These are phyloP conservation scores for Teleogryllus occipitalis DNA, from an alignment of 1,140 invertebrate genomes.

Conservation along the genomic window DNA sequence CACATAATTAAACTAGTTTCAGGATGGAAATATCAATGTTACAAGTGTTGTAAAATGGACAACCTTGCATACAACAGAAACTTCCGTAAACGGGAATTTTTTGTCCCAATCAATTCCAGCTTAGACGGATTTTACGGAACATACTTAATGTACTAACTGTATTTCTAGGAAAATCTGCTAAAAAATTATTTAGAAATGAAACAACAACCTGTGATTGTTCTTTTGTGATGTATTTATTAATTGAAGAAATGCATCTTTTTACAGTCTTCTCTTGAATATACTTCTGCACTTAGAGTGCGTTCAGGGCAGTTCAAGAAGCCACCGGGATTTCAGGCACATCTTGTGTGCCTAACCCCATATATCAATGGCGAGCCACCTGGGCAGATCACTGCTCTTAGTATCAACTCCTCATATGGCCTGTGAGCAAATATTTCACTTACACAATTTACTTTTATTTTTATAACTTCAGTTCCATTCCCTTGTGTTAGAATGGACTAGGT, in stretches of 20 bases:
- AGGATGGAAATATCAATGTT: no score
- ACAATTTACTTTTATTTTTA: background rate
- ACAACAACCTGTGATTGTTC: no score
- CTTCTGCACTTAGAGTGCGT: constrained; percentile 59
- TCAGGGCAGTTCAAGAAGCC: constrained; percentile 68
- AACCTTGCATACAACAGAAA: no score
- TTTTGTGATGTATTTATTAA: no score
- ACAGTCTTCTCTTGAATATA: constrained; percentile 36
- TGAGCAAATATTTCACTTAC: constrained; percentile 48
- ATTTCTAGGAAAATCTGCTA: no score
- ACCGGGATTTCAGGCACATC: constrained; percentile 87
- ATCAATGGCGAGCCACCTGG: constrained; percentile 69
- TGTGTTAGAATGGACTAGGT: background rate
- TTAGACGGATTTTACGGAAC: no score
- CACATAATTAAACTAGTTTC: no score
- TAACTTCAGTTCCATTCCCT: background rate
- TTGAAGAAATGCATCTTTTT: background rate
- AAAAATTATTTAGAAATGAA: no score
- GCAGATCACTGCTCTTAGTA: constrained; percentile 76
- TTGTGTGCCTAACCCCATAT: constrained; percentile 85
- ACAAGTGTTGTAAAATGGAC: no score
- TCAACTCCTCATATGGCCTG: constrained; percentile 95
- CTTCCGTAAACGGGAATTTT: no score
- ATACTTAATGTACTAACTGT: no score
- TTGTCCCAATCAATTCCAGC: no score